phyloP scores from a whole-genome alignment of 2,888 invertebrate species.

The Heliconius charithonia region DNA sequence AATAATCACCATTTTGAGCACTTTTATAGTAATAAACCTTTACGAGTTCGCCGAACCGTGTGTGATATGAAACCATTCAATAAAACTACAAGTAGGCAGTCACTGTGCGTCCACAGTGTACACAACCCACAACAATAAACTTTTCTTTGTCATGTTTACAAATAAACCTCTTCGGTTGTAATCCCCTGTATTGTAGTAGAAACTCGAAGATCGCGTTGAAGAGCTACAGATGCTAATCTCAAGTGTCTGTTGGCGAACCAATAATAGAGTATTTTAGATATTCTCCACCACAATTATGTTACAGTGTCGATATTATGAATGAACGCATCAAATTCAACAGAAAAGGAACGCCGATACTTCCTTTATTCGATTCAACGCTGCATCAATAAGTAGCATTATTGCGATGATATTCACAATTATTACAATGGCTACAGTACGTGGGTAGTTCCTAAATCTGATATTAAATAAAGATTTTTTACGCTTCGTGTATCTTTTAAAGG shows the following conservation, averaged over 20 bases:
- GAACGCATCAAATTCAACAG: constrained; percentile 63
- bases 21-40: constrained; percentile 60
- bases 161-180: constrained; percentile 81
- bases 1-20: constrained; percentile 53
- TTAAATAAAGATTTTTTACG: neutral
- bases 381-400: constrained; percentile 34
- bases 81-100: constrained; percentile 72
- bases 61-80: constrained; percentile 71
- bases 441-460: constrained; percentile 20
- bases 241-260: constrained; percentile 81
- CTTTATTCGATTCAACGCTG: constrained; percentile 54
- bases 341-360: constrained; percentile 71
- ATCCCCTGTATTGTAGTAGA: constrained; percentile 78
- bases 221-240: constrained; percentile 83
- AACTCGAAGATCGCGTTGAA: constrained; percentile 73
- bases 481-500: neutral
- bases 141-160: constrained; percentile 81
- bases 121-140: constrained; percentile 62
- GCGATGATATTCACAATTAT: constrained; percentile 29
- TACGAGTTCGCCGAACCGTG: constrained; percentile 76
- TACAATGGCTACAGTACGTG: constrained; percentile 10
- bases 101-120: constrained; percentile 65
- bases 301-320: constrained; percentile 61
- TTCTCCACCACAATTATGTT: constrained; percentile 69
- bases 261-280: constrained; percentile 78